Evolutionary conservation across 1,140 invertebrate species (phyloP).

Genomic region (Babylonia areolata): DNA sequence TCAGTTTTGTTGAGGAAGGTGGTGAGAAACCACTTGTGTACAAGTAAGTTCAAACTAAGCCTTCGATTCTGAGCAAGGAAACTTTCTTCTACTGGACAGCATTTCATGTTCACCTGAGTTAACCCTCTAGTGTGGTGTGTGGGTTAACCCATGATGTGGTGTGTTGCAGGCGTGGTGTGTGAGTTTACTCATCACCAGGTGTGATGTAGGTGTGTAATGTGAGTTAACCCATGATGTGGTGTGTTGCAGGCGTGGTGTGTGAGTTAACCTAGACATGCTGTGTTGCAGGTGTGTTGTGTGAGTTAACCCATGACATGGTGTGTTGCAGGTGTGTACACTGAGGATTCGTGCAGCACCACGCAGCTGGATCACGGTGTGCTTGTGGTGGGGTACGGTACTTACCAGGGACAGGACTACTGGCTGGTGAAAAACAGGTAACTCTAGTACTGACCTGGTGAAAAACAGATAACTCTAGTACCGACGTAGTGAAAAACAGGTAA

Average conservation of each 20-base stretch:
- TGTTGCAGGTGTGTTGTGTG: background rate
- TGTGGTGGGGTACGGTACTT: constrained; percentile 78
- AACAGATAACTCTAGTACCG: background rate
- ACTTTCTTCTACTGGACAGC: too few species aligned
- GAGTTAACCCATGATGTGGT: too few species aligned
- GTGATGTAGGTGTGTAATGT: too few species aligned
- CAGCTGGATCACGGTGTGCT: constrained; percentile 78
- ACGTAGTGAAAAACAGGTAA: background rate
- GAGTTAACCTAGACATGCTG: background rate
- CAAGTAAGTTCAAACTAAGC: too few species aligned
- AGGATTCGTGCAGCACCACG: constrained; percentile 56
- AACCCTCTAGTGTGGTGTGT: too few species aligned
- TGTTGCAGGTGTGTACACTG: constrained; percentile 36
- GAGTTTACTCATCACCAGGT: too few species aligned
- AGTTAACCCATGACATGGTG: background rate
- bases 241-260: background rate
- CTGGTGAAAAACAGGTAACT: constrained; percentile 77
- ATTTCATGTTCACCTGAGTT: too few species aligned
- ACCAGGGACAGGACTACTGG: constrained; percentile 81
- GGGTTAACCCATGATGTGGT: too few species aligned
- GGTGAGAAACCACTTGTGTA: too few species aligned
- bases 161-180: too few species aligned
- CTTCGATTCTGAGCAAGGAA: too few species aligned
- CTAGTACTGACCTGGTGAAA: background rate
- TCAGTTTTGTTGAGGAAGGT: too few species aligned